Base-by-base conservation (phyloP, 2,113 vertebrate species). In the Tiliqua scincoides region DNA sequence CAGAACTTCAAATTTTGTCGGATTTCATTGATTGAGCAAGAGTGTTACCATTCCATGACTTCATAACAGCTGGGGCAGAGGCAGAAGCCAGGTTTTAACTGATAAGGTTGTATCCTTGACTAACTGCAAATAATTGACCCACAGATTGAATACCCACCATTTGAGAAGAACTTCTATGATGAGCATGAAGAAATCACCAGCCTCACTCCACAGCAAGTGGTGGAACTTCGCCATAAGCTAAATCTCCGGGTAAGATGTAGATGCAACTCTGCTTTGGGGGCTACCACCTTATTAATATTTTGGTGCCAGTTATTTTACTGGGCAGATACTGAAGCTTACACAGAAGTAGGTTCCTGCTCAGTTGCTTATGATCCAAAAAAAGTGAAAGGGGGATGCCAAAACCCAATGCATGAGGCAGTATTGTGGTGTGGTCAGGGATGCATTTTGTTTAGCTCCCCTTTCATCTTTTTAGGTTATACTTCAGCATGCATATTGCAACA, bases 91-190 rank as follows among this genome's bases (percentile, higher is more conserved):
- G 17, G 62, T 79, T 80, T 63, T 35, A 54, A 27, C 20, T 62
- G n/a, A 27, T 72, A 35, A 37, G 40, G n/a, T 86, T 57, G 43
- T 27, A 84, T 91, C 85, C 67, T 91, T 91, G 87, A 87, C 84
- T 96, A 92, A 96, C 83, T 85, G 87, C 89, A 74, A 93, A 54
- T 91, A 84, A 92, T 96, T 95, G 30, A 75, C 73, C 88, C 94
- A 84, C 93, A 99, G 99, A 99, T 99, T 83, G 99, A 99, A 88
- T 99, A 99, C 85, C 95, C 98, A 30, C 98, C 98, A 0, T 99
- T 99, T 96, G 99, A 99, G 96, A 99, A 99, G 89, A 99, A 99
- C 93, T 99, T 99, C 96, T 99, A 98, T 82, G 96, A 98, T 48
- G 99, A 99, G 83, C 99, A 99, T 0, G 99, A 99, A 92, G 99